These are phyloP conservation scores for Cuculus canorus DNA, from an alignment of 2,797 vertebrate genomes.

Conservation along the genomic window DNA sequence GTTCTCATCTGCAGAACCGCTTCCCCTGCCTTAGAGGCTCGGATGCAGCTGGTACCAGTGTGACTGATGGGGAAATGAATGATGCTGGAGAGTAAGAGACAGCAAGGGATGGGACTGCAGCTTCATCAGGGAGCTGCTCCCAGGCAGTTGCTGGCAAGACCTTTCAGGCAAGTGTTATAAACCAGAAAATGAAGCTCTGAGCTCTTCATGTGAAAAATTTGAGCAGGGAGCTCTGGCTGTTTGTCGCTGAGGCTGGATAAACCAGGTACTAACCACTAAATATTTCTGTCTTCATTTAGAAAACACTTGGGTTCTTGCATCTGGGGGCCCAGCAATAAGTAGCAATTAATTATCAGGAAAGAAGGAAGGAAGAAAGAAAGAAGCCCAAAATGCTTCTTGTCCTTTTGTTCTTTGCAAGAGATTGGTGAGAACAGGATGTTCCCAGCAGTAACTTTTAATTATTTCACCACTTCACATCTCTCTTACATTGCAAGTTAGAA, in stretches of 20 bases:
- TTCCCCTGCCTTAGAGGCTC: too few relatives aligned
- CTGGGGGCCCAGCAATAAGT: not conserved
- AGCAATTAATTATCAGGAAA: not conserved
- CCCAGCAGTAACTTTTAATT: slow-evolving; percentile 8
- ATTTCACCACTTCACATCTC: not conserved
- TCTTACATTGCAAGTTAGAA: not conserved
- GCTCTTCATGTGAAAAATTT: not conserved
- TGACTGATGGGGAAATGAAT: too few relatives aligned
- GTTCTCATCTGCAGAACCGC: too few relatives aligned
- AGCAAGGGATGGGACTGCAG: not conserved
- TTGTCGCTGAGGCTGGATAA: not conserved
- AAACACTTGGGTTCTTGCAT: not conserved
- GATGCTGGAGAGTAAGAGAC: too few relatives aligned
- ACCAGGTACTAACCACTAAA: not conserved
- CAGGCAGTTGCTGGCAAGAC: not conserved
- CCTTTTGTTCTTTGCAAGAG: slow-evolving; percentile 1
- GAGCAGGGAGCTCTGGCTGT: not conserved
- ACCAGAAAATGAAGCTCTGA: not conserved
- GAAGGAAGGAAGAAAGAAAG: rapidly evolving
- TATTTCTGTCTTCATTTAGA: not conserved
- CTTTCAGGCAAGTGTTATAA: not conserved
- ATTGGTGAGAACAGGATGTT: not conserved
- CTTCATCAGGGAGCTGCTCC: not conserved
- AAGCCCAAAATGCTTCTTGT: not conserved
- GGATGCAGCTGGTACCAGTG: too few relatives aligned